These are phyloP conservation scores for Hystrix brachyura DNA, from an alignment of 2,113 vertebrate species.

Conservation along the genomic window DNA sequence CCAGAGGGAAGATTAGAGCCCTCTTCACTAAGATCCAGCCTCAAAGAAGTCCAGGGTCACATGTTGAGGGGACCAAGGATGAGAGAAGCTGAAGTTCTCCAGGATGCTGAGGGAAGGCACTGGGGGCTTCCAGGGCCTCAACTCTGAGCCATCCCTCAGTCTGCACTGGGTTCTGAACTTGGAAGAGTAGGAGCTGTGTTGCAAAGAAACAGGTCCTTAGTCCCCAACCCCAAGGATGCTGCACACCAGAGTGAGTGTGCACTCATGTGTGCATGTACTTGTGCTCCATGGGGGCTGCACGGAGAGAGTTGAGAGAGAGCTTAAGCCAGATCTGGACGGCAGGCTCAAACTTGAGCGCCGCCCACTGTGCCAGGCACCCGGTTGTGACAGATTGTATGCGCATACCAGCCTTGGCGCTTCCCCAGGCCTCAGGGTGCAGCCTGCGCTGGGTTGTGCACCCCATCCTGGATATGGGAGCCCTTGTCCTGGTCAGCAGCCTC, in stretches of 20 bases:
- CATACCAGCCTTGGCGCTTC: background rate
- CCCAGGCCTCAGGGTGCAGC: background rate
- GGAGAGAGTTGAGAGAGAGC: background rate
- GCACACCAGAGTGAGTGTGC: background rate
- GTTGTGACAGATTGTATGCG: background rate
- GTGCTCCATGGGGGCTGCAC: background rate
- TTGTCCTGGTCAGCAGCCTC: background rate
- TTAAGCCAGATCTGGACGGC: background rate
- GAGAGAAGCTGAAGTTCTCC: background rate
- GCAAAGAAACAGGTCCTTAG: background rate
- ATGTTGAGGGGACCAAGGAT: background rate
- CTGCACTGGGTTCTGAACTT: background rate
- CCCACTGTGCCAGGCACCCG: rapidly evolving
- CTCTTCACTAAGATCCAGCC: background rate
- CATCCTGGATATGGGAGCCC: background rate
- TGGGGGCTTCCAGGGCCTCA: background rate
- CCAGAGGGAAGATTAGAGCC: background rate
- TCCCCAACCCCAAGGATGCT: background rate
- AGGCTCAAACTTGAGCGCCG: background rate
- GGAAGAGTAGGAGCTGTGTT: background rate
- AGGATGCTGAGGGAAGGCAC: background rate
- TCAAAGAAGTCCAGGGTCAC: background rate
- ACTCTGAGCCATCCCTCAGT: background rate
- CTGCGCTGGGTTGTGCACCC: background rate
- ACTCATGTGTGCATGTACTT: rapidly evolving